Percentiles rank a stretch among this genome's conserved stretches.
phyloP scores from a whole-genome alignment of 1,140 invertebrate species.

The Atta colombica region DNA sequence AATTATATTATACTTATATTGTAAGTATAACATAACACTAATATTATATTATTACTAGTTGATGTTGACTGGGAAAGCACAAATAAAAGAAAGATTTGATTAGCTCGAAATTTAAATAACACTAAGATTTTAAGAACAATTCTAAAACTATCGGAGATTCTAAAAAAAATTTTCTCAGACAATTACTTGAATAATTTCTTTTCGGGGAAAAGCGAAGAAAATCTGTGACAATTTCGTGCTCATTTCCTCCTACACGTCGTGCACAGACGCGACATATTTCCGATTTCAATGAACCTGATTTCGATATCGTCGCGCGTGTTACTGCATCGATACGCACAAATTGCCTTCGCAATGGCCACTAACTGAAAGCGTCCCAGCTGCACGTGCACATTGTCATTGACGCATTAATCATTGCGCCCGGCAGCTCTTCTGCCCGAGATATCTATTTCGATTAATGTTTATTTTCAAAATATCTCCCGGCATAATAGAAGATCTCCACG shows the following conservation, averaged over 20 bases:
- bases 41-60: too few relatives aligned
- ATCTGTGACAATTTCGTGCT: background rate
- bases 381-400: slow-evolving; percentile 31
- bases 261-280: background rate
- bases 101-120: background rate
- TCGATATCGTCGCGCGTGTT: slow-evolving; percentile 22
- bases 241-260: background rate
- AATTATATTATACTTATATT: too few relatives aligned
- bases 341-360: slow-evolving; percentile 31
- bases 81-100: background rate
- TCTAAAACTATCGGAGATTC: background rate
- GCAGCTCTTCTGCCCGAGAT: slow-evolving; percentile 24
- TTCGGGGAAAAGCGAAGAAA: background rate
- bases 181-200: background rate
- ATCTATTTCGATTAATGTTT: slow-evolving; percentile 63
- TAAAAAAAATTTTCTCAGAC: background rate
- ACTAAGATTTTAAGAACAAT: background rate
- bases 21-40: too few relatives aligned
- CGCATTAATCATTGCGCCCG: slow-evolving; percentile 41
- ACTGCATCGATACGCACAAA: slow-evolving; percentile 42
- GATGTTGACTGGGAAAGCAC: background rate
- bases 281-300: slow-evolving; percentile 34
- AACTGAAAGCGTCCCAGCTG: slow-evolving; percentile 19
- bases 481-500: slow-evolving; percentile 50
- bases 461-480: slow-evolving; percentile 56